These are phyloP conservation scores for Microtus pennsylvanicus DNA, from an alignment of 2,113 vertebrate species.

Conservation along the genomic window DNA sequence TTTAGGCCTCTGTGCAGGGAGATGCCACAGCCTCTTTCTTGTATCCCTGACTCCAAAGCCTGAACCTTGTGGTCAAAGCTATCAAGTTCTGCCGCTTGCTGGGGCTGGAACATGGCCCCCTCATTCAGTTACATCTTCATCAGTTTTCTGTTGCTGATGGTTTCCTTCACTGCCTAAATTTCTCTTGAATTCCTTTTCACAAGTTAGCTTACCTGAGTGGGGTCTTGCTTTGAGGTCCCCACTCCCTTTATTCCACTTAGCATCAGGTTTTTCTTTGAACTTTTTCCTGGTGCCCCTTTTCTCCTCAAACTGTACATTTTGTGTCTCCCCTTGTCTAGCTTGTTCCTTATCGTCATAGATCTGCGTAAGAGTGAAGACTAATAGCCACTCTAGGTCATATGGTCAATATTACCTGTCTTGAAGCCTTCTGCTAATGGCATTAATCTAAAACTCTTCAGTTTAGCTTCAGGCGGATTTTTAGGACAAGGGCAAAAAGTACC, in stretches of 20 bases:
- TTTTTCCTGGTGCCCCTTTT: background rate
- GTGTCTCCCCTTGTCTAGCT: background rate
- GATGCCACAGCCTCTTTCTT: background rate
- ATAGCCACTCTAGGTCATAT: background rate
- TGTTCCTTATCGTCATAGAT: background rate
- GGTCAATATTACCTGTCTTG: background rate
- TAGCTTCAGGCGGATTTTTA: background rate
- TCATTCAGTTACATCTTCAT: background rate
- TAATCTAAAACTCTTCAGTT: background rate
- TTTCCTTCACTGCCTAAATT: background rate
- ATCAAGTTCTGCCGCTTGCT: background rate
- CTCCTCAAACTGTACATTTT: background rate
- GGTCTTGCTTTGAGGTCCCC: background rate
- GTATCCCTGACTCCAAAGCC: background rate
- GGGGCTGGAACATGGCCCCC: background rate
- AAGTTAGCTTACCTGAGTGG: no score
- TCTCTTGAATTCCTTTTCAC: background rate
- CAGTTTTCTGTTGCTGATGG: background rate
- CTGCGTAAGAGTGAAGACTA: background rate
- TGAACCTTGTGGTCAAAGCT: background rate
- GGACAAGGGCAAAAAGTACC: background rate
- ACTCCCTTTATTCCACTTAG: background rate
- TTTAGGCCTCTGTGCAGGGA: background rate
- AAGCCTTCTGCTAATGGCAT: background rate
- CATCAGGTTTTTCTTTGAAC: background rate